These are phyloP conservation scores for Phenganax subtilis DNA, from an alignment of 92 coral and sea anemone genomes.

Conservation along the genomic window DNA sequence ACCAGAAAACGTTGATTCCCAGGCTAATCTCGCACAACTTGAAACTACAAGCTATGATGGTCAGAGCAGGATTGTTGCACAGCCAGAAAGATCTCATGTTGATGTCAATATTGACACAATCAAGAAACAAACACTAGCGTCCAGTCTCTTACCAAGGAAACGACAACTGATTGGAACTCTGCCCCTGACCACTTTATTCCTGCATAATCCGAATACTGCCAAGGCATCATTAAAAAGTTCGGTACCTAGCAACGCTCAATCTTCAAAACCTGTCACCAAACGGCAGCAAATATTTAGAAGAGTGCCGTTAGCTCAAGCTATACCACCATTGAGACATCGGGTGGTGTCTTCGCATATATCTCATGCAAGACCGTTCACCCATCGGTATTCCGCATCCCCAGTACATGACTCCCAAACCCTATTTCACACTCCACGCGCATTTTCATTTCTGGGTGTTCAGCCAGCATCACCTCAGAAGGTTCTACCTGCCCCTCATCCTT, in stretches of 20 bases:
- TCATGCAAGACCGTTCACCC: background rate
- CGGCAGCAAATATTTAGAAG: conserved; percentile 53
- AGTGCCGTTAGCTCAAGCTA: conserved; percentile 78
- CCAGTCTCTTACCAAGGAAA: conserved; percentile 19
- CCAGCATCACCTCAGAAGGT: conserved; percentile 9
- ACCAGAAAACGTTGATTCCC: background rate
- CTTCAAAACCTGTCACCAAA: conserved; percentile 1
- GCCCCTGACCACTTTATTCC: conserved; percentile 48
- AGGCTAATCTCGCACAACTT: background rate
- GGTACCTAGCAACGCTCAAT: background rate
- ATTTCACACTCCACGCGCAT: background rate
- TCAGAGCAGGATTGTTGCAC: conserved; percentile 2
- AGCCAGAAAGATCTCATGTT: conserved; percentile 47
- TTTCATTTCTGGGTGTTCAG: background rate
- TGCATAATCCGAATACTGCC: conserved; percentile 20
- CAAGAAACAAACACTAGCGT: conserved; percentile 19
- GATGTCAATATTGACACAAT: conserved; percentile 46
- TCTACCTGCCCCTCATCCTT: conserved; percentile 17
- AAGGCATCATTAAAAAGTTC: conserved; percentile 10
- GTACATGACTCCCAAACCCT: conserved; percentile 1
- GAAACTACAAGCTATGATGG: background rate
- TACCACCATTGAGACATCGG: conserved; percentile 53
- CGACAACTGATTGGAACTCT: conserved; percentile 85
- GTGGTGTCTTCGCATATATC: background rate
- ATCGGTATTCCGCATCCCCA: conserved; percentile 4